Base-by-base conservation (phyloP, 2,113 vertebrate genomes). In the Orthochromis indermauri region DNA sequence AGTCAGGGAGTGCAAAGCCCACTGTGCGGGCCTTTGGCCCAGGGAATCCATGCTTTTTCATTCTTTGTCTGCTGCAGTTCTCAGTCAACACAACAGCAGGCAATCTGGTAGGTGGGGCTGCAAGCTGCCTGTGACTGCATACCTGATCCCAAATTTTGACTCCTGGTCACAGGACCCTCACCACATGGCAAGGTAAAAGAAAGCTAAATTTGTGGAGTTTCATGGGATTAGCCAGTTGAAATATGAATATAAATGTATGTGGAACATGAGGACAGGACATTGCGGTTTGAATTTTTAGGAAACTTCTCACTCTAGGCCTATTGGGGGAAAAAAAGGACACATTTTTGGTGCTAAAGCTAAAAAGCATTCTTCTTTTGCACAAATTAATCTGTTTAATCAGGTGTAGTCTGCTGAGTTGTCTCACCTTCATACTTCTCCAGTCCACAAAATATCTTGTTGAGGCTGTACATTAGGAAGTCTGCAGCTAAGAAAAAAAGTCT, bases 41-140 rank as follows among this genome's bases (percentile, higher is more conserved):
- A 83, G 26, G 82, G 90, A 94, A 94, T 93, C 84, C 91, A 94
- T 89, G 85, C 93, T 93, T 94, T 71, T 89, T 87, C 87, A 81
- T 87, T 87, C 94, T 95, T 96, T 96, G 94, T 96, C 87, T 94
- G 82, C 49, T 28, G 81, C 59, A 54, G 57, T 21, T 87, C 94
- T 96, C 96, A 86, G 92, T 96, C 95, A 96, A 92, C 95, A 95
- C 93, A 91, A 93, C 94, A 94, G 90, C 93, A 90, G 90, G 90
- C 80, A 84, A 88, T 86, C 92, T 90, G 91, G 83, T 83, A 21
- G 55, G 83, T 51, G 84, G 89, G 83, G 83, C 68, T 76, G 80
- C 59, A 35, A 89, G 89, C 91, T 87, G 87, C 90, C 83, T 88
- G 80, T 83, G 84, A 87, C 89, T 87, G 90, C 63, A 61, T n/a